A percentile compares a stretch with the other conserved stretches of the same genome.
Evolutionary conservation across 2,797 vertebrate species (phyloP).

Genomic region (Falco biarmicus): DNA sequence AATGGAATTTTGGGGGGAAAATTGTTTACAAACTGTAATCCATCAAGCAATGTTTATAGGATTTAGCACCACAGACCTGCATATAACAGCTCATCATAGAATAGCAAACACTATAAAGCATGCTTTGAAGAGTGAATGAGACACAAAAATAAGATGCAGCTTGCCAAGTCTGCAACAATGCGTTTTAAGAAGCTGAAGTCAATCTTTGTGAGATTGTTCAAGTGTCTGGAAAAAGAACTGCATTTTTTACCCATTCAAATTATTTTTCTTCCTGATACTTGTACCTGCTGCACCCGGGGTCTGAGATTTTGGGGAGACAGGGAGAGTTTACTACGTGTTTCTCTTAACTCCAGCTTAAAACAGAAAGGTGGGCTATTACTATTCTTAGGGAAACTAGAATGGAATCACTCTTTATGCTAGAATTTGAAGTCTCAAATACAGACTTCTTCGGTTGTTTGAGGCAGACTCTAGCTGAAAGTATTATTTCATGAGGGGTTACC

Average conservation of each 20-base stretch:
- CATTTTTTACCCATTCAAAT: neutral
- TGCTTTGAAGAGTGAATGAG: conserved; percentile 10
- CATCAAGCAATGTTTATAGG: conserved; percentile 17
- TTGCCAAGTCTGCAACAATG: neutral
- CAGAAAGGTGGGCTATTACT: neutral
- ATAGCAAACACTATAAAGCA: neutral
- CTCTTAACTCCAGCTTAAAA: neutral
- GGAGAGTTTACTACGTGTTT: neutral
- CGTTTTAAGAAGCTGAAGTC: conserved; percentile 4
- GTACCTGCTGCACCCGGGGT: accelerated
- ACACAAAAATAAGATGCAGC: neutral
- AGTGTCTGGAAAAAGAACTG: neutral
- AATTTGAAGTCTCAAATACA: neutral
- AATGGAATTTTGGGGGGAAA: conserved; percentile 21
- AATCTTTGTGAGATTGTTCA: neutral
- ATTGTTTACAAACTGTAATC: conserved; percentile 45
- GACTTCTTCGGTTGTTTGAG: neutral
- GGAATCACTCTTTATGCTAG: neutral
- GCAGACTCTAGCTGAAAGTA: neutral
- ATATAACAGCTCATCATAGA: conserved; percentile 11
- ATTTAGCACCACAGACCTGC: conserved; percentile 1
- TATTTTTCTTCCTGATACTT: neutral
- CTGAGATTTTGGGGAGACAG: neutral
- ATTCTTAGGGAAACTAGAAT: neutral
- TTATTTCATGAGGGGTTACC: neutral